phyloP scores from a whole-genome alignment of 2,888 invertebrate species.

The Nymphalis urticae region DNA sequence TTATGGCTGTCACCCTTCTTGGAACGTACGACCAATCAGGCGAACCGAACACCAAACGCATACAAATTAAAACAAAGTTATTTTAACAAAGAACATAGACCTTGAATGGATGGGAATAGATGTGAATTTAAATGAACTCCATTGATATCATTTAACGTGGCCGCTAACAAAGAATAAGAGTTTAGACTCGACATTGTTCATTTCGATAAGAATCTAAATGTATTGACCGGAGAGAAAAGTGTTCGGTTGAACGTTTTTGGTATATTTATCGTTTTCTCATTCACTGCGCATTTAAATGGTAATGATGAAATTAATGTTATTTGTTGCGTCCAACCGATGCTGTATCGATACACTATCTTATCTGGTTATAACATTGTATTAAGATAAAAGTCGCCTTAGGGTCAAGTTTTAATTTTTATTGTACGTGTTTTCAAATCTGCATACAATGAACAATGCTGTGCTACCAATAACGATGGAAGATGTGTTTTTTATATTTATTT shows the following conservation, averaged over 20 bases:
- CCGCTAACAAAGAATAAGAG: conserved; percentile 41
- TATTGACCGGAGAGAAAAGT: conserved; percentile 41
- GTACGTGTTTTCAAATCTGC: conserved; percentile 40
- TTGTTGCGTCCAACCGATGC: conserved; percentile 23
- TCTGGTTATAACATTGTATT: conserved; percentile 6
- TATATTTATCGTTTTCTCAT: conserved; percentile 37
- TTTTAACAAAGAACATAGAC: conserved; percentile 18
- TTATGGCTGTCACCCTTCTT: conserved; percentile 58
- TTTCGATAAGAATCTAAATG: conserved; percentile 44
- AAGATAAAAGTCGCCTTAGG: conserved; percentile 8
- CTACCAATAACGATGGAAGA: conserved; percentile 38
- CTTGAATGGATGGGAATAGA: conserved; percentile 40
- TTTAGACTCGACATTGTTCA: conserved; percentile 43
- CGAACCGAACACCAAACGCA: conserved; percentile 57
- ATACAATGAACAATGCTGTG: conserved; percentile 42
- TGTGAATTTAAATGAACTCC: conserved; percentile 36
- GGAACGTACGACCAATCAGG: conserved; percentile 70
- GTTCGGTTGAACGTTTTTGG: conserved; percentile 37
- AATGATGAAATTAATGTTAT: conserved; percentile 34
- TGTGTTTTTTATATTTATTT: conserved; percentile 33
- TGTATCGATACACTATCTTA: conserved; percentile 6
- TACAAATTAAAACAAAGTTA: conserved; percentile 58
- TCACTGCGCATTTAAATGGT: conserved; percentile 37
- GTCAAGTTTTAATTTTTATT: conserved; percentile 36
- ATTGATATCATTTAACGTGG: conserved; percentile 32